Percentiles rank a stretch among this genome's conserved stretches.
Conservation (phyloP, 1,140 invertebrate species). For the Pygmarrhopalites habei region DNA sequence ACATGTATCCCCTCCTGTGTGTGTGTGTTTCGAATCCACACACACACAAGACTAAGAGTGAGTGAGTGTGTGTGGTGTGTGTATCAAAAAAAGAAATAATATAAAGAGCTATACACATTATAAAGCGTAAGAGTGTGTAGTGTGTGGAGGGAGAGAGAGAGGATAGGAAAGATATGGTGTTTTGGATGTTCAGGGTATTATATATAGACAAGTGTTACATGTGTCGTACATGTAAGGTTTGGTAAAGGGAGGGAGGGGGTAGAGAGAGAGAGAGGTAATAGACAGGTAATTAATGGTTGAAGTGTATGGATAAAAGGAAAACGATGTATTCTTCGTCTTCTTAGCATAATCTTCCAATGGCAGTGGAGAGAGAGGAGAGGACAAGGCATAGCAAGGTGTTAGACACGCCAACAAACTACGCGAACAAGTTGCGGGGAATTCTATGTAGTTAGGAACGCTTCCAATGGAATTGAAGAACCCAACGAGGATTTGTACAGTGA, state of each 20-base stretch:
- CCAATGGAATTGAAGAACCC: not conserved
- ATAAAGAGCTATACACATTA: too few species aligned
- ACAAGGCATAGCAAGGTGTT: constrained; percentile 40
- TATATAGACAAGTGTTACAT: constrained; percentile 31
- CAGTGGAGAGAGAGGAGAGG: too few species aligned
- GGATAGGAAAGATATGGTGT: too few species aligned
- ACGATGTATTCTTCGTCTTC: constrained; percentile 29
- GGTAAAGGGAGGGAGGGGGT: not conserved
- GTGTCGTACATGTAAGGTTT: constrained; percentile 25
- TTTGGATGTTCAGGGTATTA: too few species aligned
- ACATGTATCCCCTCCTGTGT: too few species aligned
- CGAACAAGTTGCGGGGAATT: constrained; percentile 30
- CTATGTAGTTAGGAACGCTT: not conserved
- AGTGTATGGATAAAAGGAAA: constrained; percentile 38
- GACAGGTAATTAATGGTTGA: constrained; percentile 39
- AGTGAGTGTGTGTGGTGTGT: too few species aligned
- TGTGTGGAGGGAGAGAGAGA: too few species aligned
- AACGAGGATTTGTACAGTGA: too few species aligned
- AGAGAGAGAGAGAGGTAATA: constrained; percentile 27
- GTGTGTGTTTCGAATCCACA: too few species aligned
- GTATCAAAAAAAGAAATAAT: too few species aligned
- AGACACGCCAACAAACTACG: constrained; percentile 40
- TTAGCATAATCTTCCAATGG: constrained; percentile 41
- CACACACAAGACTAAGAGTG: too few species aligned
- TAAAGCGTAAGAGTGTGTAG: too few species aligned